Base-by-base conservation (phyloP, 2,797 vertebrate species). In the Semaprochilodus insignis region DNA sequence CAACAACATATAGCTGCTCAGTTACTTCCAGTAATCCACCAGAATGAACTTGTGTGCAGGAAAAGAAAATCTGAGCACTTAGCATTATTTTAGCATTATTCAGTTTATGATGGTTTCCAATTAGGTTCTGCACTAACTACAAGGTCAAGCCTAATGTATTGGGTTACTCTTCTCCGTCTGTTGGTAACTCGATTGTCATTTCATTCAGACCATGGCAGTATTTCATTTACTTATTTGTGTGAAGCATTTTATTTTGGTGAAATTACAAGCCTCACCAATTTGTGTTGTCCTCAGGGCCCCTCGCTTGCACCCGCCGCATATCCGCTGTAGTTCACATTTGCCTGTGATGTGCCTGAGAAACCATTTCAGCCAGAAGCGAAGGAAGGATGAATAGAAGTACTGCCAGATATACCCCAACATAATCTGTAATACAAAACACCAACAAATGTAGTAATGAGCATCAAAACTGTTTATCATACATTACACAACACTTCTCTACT, bases 291-390 rank as follows among this genome's bases (percentile, higher is more conserved):
- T 94, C 1, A 78, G 78, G 0, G 96, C 96, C 0, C 97, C 97
- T 3, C 94, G 90, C 85, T 87, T 88, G 75, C 90, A 89, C 55
- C 90, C 86, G 0, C 93, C 94, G 85, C 95, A 95, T 80, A 99
- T 95, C 19, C 98, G 94, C 94, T 99, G 97, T 81, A 99, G 90
- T 89, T 99, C 97, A 90, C 97, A 98, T 69, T 87, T 97, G 51
- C 97, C 94, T 0, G 96, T 97, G 13, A 93, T 88, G 82, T 97
- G 96, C 82, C 97, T 91, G 83, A 97, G 73, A 69, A 98, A 16
- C 97, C 98, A 99, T 91, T 99, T 99, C 85, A 99, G 83, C 96
- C 97, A 99, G 87, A 95, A 96, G 19, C 97, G 94, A 66, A 99
- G 90, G 89, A 96, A 96, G 72, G 93, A 94, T 23, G 93, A 93